Evolutionary conservation across 2,113 vertebrate species (phyloP).

Genomic region (Grus americana): DNA sequence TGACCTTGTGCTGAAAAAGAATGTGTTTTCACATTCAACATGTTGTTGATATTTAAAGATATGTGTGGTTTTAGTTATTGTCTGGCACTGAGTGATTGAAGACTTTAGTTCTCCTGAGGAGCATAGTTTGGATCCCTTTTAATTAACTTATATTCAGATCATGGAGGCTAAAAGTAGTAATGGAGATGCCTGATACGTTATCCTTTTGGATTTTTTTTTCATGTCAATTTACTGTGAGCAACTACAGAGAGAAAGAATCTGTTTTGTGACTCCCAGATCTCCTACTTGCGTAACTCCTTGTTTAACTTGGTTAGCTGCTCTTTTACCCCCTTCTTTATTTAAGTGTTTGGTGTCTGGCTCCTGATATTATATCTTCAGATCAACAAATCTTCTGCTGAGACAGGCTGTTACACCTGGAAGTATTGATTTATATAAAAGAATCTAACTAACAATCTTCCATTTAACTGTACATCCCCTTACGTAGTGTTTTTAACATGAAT

Average conservation of each 20-base stretch:
- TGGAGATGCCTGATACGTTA: background rate
- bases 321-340: background rate
- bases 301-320: background rate
- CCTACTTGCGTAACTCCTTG: background rate
- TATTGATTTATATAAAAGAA: background rate
- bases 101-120: background rate
- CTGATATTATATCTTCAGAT: background rate
- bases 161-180: background rate
- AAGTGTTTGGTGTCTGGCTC: background rate
- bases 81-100: background rate
- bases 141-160: background rate
- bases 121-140: background rate
- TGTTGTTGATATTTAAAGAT: background rate
- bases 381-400: background rate
- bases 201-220: background rate
- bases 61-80: background rate
- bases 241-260: background rate
- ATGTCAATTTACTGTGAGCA: background rate
- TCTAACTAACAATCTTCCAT: background rate
- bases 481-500: background rate
- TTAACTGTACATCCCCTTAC: background rate
- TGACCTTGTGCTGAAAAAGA: background rate
- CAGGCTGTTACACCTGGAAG: background rate
- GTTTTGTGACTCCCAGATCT: background rate
- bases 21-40: background rate